These are phyloP conservation scores for Laticauda colubrina DNA, from an alignment of 2,113 vertebrate genomes.

Conservation along the genomic window DNA sequence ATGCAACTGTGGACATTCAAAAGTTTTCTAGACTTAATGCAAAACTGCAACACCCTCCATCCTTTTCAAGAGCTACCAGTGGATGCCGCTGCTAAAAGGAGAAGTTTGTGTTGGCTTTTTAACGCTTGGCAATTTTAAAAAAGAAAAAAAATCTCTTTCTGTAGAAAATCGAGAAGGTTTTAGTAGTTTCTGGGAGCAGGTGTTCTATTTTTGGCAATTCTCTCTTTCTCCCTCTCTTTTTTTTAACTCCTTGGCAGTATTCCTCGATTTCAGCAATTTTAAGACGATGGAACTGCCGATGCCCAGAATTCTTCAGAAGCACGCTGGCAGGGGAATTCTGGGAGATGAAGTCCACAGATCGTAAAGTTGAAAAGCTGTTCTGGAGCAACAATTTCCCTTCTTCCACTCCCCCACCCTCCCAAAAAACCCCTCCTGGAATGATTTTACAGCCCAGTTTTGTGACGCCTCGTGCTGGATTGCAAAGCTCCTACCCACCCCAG, in stretches of 20 bases:
- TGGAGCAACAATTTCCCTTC: not conserved
- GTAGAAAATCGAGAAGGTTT: not conserved
- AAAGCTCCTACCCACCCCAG: not conserved
- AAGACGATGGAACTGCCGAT: not conserved
- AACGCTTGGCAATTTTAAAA: not conserved
- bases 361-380: not conserved
- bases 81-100: not conserved
- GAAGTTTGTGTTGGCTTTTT: not conserved
- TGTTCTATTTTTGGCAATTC: not conserved
- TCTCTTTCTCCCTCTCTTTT: not conserved
- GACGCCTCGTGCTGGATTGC: not conserved
- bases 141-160: too few species aligned
- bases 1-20: not conserved
- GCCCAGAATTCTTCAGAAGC: not conserved
- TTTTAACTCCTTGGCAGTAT: not conserved
- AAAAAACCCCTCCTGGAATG: not conserved
- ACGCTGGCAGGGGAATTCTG: not conserved
- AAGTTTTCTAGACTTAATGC: not conserved
- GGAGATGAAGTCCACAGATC: not conserved
- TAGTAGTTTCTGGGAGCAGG: not conserved
- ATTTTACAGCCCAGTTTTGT: not conserved
- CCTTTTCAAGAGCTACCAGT: not conserved
- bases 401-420: fast-evolving
- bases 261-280: not conserved
- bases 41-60: not conserved